Evolutionary conservation across 2,113 vertebrate species (phyloP).

Genomic region (Myrmecobius fasciatus): DNA sequence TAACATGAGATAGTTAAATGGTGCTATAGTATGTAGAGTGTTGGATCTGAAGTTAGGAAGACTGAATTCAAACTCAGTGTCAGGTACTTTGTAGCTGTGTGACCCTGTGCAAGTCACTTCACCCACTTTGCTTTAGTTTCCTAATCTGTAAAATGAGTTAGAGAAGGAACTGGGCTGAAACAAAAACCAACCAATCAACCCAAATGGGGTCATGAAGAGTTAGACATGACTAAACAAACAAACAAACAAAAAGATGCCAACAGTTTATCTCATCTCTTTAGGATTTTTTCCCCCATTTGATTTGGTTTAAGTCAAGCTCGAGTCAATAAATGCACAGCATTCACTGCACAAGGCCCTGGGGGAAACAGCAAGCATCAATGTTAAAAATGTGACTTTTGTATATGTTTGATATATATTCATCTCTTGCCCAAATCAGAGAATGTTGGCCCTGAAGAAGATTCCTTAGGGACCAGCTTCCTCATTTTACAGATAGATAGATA

Average conservation of each 20-base stretch:
- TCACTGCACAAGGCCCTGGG: background rate
- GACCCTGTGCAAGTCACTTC: background rate
- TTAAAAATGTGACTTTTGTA: background rate
- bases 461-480: no score
- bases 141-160: background rate
- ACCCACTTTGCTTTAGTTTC: background rate
- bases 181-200: background rate
- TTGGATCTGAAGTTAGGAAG: background rate
- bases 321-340: no score
- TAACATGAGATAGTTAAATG: background rate
- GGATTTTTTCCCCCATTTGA: background rate
- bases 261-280: background rate
- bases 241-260: background rate
- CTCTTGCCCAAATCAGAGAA: background rate
- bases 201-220: background rate
- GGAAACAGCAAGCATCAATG: background rate
- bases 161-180: background rate
- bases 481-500: no score
- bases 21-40: background rate
- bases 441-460: no score
- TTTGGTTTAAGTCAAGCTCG: background rate
- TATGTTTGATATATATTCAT: background rate
- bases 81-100: background rate
- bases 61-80: background rate
- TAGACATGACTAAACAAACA: background rate